Base-by-base conservation (phyloP, 2,113 vertebrate genomes). In the Pterocles burchelli region DNA sequence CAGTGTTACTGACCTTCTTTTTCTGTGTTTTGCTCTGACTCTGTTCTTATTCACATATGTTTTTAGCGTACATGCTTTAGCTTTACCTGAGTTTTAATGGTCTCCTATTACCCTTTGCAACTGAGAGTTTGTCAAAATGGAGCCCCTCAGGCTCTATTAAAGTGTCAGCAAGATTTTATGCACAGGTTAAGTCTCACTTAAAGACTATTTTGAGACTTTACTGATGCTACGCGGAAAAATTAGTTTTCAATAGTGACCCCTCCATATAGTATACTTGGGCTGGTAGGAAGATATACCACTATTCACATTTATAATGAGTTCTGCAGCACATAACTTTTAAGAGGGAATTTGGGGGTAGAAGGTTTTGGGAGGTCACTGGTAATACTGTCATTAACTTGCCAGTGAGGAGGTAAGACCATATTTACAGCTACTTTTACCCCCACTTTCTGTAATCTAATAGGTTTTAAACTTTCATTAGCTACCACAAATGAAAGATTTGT, bases 401-500 rank as follows among this genome's bases (percentile, higher is more conserved):
- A 63, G 13, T 55, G 55, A 84, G 43, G 51, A 84, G 55, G 38
- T 12, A 73, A 51, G 33, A 68, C 31, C 31, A 25, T 65, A 95
- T 93, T 93, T 90, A 91, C 45, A 84, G 12, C 14, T 46, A 29
- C 34, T 96, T 93, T 81, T 73, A 71, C n/a, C n/a, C 28, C 19
- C 1, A 1, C n/a, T 91, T 90, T 92, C 38, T 92, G 72, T 74
- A 93, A 91, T 77, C 20, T 63, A 62, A 76, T 86, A 88, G 43
- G 49, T 87, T 93, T 84, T 93, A 68, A 93, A 73, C 76, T 95
- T 95, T 91, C 84, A 97, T 92, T 97, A 89, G 59, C 55, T 83
- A 85, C 92, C 82, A 93, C 94, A 90, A 96, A 88, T 89, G 66
- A 83, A 90, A 96, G 88, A 80, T 93, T 90, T 93, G 90, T 92